Evolutionary conservation across 2,888 invertebrate species (phyloP), one percentile per base, ranked within the genome.

Genomic region (Eupithecia abbreviata): DNA sequence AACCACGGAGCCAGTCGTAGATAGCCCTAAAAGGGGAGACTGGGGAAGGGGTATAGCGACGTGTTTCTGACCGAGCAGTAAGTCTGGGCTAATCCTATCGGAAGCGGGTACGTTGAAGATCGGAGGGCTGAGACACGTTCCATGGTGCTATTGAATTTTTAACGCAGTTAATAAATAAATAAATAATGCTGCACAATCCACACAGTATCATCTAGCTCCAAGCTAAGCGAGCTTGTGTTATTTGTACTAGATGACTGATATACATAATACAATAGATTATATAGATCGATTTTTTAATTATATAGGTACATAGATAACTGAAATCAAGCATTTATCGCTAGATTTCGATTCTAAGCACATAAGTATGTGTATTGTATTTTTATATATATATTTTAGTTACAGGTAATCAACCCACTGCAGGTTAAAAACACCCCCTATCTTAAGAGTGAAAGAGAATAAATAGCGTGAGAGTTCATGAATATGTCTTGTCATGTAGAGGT

Each of bases 41-140:
- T 77, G 77, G 83, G 85, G 84, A 84, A 84, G 85, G 84, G 86
- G 85, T 84, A 86, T 87, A 91, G 91, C 92, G 91, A 91, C 92
- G 93, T 92, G 92, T 91, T 93, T 87, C 93, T 93, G 93, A 93
- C 94, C 93, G 93, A 93, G 92, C 94, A 94, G 94, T 95, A 95
- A 95, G 94, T 94, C 94, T 94, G 90, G 91, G 92, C 91, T 94
- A 94, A 95, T 94, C 94, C 94, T 93, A 94, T 94, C 93, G 93
- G 93, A 94, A 94, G 92, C 93, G 93, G 91, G 88, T 90, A 93
- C 92, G 92, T 93, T 91, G 91, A 94, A 94, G 94, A 94, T 93
- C 92, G 91, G 88, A 86, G 86, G 88, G 89, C 89, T 86, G 85
- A 82, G 90, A 91, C 87, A 85, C 80, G 85, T 91, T 91, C 87